Evolutionary conservation across 2,888 invertebrate genomes (phyloP).

Genomic region (Strigamia crassipes): DNA sequence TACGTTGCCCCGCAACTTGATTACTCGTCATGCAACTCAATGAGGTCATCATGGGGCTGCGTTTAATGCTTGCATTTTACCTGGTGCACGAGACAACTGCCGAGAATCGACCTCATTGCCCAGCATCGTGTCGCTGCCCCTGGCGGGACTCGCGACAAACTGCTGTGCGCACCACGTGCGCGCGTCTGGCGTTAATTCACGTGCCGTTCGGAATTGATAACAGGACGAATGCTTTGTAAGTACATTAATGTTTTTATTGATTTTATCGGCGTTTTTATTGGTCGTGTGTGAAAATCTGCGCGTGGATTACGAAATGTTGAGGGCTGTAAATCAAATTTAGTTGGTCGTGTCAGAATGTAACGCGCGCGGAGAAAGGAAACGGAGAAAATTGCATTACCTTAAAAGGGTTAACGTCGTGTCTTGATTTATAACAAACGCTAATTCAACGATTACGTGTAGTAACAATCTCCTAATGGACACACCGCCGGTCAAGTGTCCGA

Average conservation of each 20-base stretch:
- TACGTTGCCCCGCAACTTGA: not conserved
- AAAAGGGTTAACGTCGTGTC: slow-evolving; percentile 16
- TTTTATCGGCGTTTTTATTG: not conserved
- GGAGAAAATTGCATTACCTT: slow-evolving; percentile 11
- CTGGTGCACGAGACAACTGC: slow-evolving; percentile 17
- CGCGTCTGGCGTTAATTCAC: not conserved
- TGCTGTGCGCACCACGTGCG: not conserved
- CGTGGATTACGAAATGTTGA: not conserved
- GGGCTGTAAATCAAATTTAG: not conserved
- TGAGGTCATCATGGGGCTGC: slow-evolving; percentile 21
- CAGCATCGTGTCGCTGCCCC: slow-evolving; percentile 43
- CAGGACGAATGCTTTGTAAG: not conserved
- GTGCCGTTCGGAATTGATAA: not conserved
- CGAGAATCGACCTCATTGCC: slow-evolving; percentile 21
- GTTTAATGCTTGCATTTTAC: slow-evolving; percentile 21
- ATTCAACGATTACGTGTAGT: slow-evolving; percentile 3
- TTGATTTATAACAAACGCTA: slow-evolving; percentile 16
- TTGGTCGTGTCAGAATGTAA: not conserved
- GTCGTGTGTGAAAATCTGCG: not conserved
- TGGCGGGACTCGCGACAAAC: not conserved
- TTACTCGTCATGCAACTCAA: slow-evolving; percentile 11
- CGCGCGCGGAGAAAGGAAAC: not conserved
- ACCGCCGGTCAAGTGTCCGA: slow-evolving; percentile 1
- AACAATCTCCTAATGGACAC: slow-evolving; percentile 12
- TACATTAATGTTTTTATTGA: not conserved